Base-by-base conservation (phyloP, 1,140 invertebrate genomes). In the Fopius arisanus region DNA sequence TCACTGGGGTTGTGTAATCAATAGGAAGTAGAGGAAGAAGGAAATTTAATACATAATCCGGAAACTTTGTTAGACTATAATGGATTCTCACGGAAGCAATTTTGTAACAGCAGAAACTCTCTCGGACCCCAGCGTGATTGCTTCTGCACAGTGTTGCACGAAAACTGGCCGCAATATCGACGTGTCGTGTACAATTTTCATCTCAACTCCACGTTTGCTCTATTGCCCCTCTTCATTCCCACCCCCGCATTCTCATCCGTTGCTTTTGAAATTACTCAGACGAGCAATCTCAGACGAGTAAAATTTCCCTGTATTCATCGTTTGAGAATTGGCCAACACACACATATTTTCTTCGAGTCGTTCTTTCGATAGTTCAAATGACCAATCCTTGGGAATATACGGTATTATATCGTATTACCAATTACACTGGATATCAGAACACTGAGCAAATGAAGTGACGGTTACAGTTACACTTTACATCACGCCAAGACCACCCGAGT, bases 381-480 rank as follows among this genome's bases (percentile, higher is more conserved):
- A 33, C 12, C 33, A 37, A 48, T 16, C 16, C 16, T 48, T 14
- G n/a, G 14, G 16, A 48, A n/a, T 19, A 19, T 12, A 26, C 19
- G 2, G 10, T 40, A 73, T 66, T 69, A 76, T 83, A 76, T 83
- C 81, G 73, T 37, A 70, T 81, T 82, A 82, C 81, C 81, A 82
- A 85, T 84, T 85, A 84, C 77, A 75, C 67, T 70, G 76, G 75
- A 75, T 76, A 67, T 69, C 77, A 70, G 66, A 37, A 43, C 6
- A 31, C 21, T 66, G 19, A 10, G 62, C 76, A 81, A 78, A 81
- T 84, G 81, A 33, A 83, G 79, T 83, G 83, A 78, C 79, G 82
- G 83, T 83, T 85, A 83, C 81, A 78, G 80, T 83, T 85, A 78
- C 71, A 73, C 74, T 65, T 73, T 79, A 74, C 78, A 12, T 70